Base-by-base conservation (phyloP, 2,888 invertebrate species). In the Tenthredo notha region DNA sequence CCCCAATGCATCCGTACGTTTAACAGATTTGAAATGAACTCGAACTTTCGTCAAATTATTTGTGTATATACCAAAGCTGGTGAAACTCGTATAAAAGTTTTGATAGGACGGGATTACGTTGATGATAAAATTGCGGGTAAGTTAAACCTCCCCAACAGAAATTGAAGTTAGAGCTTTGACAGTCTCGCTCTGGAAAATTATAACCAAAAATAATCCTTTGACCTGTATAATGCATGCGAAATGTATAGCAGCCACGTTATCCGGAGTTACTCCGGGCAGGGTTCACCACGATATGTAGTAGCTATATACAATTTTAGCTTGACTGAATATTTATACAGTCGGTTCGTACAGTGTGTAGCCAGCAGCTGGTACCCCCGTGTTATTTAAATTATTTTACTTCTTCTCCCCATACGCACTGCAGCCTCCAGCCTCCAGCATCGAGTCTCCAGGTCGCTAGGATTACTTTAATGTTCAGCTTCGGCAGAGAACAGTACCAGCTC, bases 241-340 rank as follows among this genome's bases (percentile, higher is more conserved):
- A 65, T 37, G 61, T 65, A 37, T 25, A 61, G 80, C n/a, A 40
- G 18, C 61, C 25, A 10, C 21, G 37, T 80, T 61, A 61, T 80
- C 61, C 65, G 50, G 61, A 80, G 80, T 65, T 29, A 40, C 37
- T 15, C n/a, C 18, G n/a, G 29, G 12, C 50, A 37, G 77, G 54
- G 54, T 77, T 58, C 61, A 54, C 21, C 67, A 47, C 40, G 37
- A 37, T 40, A 7, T 40, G 83, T n/a, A 47, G 47, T 70, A 29
- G 29, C 65, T 47, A 58, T 83, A 83, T 65, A 67, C 43, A 83
- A 83, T 83, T 83, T 83, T 67, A 67, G 43, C 47, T 65, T 9
- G 21, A 65, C 67, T 83, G 83, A 83, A 83, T 83, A 83, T 83
- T 67, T 67, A 67, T 83, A 83, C 83, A 83, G 83, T 80, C 83